Conservation (phyloP, 2,888 invertebrate species). For the Mythimna albipuncta region DNA sequence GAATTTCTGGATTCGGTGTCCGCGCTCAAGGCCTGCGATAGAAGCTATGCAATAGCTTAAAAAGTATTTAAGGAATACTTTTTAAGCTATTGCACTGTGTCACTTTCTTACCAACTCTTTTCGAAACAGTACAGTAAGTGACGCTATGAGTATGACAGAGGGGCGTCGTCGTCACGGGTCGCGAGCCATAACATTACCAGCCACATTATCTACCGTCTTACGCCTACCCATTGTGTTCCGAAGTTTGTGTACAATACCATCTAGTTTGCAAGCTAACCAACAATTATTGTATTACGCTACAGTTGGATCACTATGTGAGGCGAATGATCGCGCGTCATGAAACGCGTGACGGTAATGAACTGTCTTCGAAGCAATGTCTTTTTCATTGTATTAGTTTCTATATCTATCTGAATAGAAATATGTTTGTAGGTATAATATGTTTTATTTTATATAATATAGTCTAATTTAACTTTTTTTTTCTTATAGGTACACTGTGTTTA, state of each 20-base stretch:
- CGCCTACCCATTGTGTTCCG: constrained; percentile 40
- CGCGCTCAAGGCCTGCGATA: too few species aligned
- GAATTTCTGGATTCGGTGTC: too few species aligned
- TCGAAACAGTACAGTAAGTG: background rate
- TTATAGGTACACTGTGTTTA: too few species aligned
- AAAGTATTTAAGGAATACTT: too few species aligned
- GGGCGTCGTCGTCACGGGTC: constrained; percentile 70
- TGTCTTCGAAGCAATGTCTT: constrained; percentile 8
- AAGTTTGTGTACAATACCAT: constrained; percentile 35
- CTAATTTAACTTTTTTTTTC: too few species aligned
- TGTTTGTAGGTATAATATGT: too few species aligned
- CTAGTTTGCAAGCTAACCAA: constrained; percentile 23
- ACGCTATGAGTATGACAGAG: constrained; percentile 39
- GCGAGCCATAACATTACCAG: constrained; percentile 52
- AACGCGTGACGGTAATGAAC: constrained; percentile 54
- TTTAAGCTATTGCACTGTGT: too few species aligned
- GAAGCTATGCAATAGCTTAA: too few species aligned
- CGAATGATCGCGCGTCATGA: constrained; percentile 41
- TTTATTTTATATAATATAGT: too few species aligned
- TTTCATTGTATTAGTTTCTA: constrained; percentile 8
- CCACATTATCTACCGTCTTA: constrained; percentile 36
- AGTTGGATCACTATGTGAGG: constrained; percentile 21
- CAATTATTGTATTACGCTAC: constrained; percentile 27
- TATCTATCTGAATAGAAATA: too few species aligned
- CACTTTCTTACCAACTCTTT: too few species aligned